Base-by-base conservation (phyloP, 1,140 invertebrate genomes). In the Antheraea mylitta region DNA sequence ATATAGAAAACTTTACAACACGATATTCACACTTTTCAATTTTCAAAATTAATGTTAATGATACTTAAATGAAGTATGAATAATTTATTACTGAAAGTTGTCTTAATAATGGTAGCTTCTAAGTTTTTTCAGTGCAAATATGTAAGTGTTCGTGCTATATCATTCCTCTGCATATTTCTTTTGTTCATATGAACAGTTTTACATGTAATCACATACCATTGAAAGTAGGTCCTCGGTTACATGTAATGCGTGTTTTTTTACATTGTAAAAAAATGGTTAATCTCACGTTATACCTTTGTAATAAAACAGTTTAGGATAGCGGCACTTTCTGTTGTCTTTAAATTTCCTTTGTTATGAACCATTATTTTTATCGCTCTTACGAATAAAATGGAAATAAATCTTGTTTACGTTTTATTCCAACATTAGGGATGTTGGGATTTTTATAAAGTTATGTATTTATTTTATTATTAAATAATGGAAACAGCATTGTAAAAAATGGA, bases 351-450 rank as follows among this genome's bases (percentile, higher is more conserved):
- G 45, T 13, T 53, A 53, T 53, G 11, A 53, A 53, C 45, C 45
- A 53, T 53, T 53, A 53, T 53, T 53, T 53, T 53, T 53, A 53
- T 53, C 45, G 45, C 45, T 53, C 45, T 53, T 53, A 13, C 45
- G 45, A 53, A 53, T 53, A 53, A 53, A 53, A 53, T 53, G 45
- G 45, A n/a, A 53, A n/a, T 53, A 53, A 10, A 53, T 53, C 13
- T 13, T 13, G 45, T 53, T 53, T 53, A 53, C 13, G 45, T 53
- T 53, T 42, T 53, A 53, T 11, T 1, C 38, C 38, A 7, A 42
- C 11, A 42, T 42, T 53, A 53, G n/a, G n/a, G n/a, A n/a, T n/a
- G n/a, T n/a, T n/a, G 45, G 16, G 38, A 42, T 3, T 42, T 42
- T 42, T 42, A 42, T 42, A 42, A 42, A 10, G 38, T 10, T 42